Percentiles rank a stretch among this genome's conserved stretches.
Conservation (phyloP, 2,888 invertebrate species). For the Alviniconcha strummeri region DNA sequence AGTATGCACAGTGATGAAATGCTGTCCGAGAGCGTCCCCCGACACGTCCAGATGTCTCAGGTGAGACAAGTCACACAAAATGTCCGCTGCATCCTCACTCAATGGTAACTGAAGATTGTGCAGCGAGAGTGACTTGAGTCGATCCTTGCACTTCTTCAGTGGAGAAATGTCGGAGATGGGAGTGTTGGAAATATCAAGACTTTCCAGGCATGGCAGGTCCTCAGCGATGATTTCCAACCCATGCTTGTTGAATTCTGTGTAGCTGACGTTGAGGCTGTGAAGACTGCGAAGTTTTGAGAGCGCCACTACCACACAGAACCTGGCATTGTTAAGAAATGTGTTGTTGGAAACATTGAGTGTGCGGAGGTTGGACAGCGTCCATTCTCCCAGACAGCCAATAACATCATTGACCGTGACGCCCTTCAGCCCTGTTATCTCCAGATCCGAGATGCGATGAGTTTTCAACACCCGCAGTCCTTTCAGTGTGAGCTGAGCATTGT, state of each 20-base stretch:
- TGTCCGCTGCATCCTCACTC: constrained; percentile 72
- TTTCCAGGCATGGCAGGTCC: constrained; percentile 80
- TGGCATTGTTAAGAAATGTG: constrained; percentile 79
- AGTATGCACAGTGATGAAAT: constrained; percentile 75
- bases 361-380: constrained; percentile 80
- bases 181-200: constrained; percentile 81
- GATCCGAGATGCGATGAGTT: constrained; percentile 79
- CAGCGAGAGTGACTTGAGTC: constrained; percentile 79
- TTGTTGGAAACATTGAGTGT: constrained; percentile 80
- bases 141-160: constrained; percentile 77
- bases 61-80: constrained; percentile 76
- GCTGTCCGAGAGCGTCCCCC: constrained; percentile 74
- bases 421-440: constrained; percentile 78
- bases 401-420: constrained; percentile 79
- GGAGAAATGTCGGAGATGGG: constrained; percentile 79
- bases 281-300: constrained; percentile 79
- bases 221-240: constrained; percentile 81
- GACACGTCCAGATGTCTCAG: constrained; percentile 79
- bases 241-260: constrained; percentile 82
- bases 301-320: constrained; percentile 78
- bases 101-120: constrained; percentile 76
- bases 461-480: constrained; percentile 79
- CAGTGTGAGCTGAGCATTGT: constrained; percentile 78
- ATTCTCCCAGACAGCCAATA: constrained; percentile 81
- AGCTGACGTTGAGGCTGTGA: constrained; percentile 79